Evolutionary conservation across 2,888 invertebrate species (phyloP).

Genomic region (Apodemia zela): DNA sequence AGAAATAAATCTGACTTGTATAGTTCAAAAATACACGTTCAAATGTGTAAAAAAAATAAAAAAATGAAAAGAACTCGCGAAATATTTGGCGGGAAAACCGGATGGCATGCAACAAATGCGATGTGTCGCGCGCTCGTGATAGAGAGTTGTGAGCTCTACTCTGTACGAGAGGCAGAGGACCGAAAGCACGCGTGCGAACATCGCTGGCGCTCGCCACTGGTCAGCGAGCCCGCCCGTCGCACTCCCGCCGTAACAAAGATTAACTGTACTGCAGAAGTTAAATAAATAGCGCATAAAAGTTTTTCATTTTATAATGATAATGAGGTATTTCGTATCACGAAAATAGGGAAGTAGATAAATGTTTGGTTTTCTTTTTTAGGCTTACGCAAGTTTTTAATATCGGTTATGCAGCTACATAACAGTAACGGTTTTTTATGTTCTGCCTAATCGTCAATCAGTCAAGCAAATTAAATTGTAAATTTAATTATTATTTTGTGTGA

Average conservation of each 20-base stretch:
- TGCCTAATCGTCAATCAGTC: too few relatives aligned
- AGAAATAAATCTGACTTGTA: constrained; percentile 32
- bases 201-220: constrained; percentile 52
- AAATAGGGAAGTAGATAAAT: too few relatives aligned
- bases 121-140: constrained; percentile 37
- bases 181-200: constrained; percentile 32
- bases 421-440: too few relatives aligned
- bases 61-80: constrained; percentile 39
- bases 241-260: constrained; percentile 23
- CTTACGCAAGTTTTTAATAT: too few relatives aligned
- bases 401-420: too few relatives aligned
- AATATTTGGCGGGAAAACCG: constrained; percentile 63
- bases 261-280: constrained; percentile 12
- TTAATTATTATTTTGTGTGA: too few relatives aligned
- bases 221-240: constrained; percentile 42
- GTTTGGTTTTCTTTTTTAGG: too few relatives aligned
- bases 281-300: background rate
- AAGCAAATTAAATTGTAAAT: too few relatives aligned
- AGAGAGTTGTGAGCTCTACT: constrained; percentile 32
- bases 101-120: constrained; percentile 42
- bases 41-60: constrained; percentile 9
- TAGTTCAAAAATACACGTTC: constrained; percentile 20
- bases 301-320: too few relatives aligned
- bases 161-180: constrained; percentile 29
- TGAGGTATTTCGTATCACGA: too few relatives aligned